Percentiles rank a stretch among this genome's conserved stretches.
These are phyloP conservation scores for Phaethornis superciliosus DNA, from an alignment of 2,113 vertebrate genomes.

Conservation along the genomic window DNA sequence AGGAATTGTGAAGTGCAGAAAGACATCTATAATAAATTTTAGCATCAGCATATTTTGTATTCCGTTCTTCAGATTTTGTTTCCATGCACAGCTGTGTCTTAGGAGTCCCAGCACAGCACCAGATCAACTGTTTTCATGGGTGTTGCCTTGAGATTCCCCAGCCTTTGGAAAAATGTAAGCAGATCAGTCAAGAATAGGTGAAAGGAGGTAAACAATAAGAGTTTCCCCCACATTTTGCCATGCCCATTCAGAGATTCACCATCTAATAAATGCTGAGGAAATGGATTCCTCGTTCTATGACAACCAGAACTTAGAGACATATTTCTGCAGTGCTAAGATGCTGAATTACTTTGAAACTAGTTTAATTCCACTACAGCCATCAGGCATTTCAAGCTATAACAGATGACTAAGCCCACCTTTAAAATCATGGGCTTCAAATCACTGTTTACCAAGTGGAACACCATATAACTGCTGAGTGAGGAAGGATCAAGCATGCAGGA, in stretches of 20 bases:
- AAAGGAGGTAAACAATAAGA: not conserved
- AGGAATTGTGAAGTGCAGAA: not conserved
- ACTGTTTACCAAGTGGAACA: not conserved
- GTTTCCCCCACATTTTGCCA: not conserved
- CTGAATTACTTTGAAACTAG: not conserved
- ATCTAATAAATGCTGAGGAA: not conserved
- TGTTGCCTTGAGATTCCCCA: not conserved
- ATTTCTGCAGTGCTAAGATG: not conserved
- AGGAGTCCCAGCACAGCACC: not conserved
- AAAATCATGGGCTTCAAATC: not conserved
- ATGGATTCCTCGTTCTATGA: not conserved
- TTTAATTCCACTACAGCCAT: not conserved
- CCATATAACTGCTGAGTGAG: not conserved
- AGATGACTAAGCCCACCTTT: not conserved
- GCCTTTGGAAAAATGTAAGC: not conserved
- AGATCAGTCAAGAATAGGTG: not conserved
- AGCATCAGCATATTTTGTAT: not conserved
- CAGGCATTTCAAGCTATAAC: not conserved
- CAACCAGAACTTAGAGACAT: not conserved
- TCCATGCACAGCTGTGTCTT: not conserved
- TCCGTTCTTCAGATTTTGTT: not conserved
- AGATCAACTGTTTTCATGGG: fast-evolving
- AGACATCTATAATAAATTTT: not conserved
- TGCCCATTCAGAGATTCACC: not conserved
- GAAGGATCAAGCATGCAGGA: not conserved